Conservation (phyloP, 2,797 vertebrate genomes). For the Setipinna tenuifilis region DNA sequence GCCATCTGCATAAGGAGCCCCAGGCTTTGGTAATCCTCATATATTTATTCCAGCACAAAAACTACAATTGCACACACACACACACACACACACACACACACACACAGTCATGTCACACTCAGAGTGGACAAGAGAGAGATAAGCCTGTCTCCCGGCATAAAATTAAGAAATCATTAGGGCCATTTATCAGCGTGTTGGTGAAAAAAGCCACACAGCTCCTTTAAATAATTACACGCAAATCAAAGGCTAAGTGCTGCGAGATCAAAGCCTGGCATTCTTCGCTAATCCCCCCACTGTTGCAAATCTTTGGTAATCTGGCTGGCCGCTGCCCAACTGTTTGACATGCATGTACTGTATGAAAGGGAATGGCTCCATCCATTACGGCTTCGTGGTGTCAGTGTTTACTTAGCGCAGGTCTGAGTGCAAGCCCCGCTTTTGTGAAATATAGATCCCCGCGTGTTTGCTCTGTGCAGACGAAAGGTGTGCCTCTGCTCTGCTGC, state of each 20-base stretch:
- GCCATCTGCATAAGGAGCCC: not conserved
- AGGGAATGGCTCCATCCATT: slow-evolving; percentile 74
- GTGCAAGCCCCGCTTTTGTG: slow-evolving; percentile 63
- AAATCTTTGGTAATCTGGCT: slow-evolving; percentile 77
- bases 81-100: no score
- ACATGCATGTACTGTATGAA: slow-evolving; percentile 80
- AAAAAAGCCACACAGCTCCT: slow-evolving; percentile 57
- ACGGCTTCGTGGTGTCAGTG: slow-evolving; percentile 62
- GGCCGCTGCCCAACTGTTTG: slow-evolving; percentile 72
- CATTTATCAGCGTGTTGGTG: slow-evolving; percentile 65
- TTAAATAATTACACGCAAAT: slow-evolving; percentile 76
- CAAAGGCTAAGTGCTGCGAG: slow-evolving; percentile 70
- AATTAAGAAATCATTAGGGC: slow-evolving; percentile 68
- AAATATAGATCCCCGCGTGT: slow-evolving; percentile 68
- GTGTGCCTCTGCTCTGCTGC: slow-evolving; percentile 59
- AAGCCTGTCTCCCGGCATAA: slow-evolving; percentile 55
- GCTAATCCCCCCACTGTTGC: slow-evolving; percentile 76
- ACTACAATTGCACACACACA: slow-evolving; percentile 15
- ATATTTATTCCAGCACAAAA: not conserved
- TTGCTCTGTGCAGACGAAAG: slow-evolving; percentile 67
- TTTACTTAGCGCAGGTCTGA: slow-evolving; percentile 73
- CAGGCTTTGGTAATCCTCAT: not conserved
- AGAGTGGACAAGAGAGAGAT: slow-evolving; percentile 49
- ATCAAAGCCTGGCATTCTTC: slow-evolving; percentile 77
- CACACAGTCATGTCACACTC: no score